These are phyloP conservation scores for Heterodera carotae DNA, from an alignment of 1,140 invertebrate species.

Conservation along the genomic window DNA sequence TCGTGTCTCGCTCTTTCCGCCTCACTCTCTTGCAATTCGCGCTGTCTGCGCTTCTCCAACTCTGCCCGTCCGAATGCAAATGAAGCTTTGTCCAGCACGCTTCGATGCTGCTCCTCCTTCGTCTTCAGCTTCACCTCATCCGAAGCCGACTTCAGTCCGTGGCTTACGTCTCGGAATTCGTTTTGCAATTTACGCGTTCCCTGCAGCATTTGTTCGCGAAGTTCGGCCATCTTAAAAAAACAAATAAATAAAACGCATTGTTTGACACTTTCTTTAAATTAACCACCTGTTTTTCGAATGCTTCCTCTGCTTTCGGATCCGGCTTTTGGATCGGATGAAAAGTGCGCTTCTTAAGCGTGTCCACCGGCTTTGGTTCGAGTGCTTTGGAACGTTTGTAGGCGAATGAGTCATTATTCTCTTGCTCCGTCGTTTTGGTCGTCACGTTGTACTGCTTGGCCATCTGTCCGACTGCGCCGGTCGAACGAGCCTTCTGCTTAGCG, in stretches of 20 bases:
- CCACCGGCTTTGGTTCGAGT: constrained; percentile 39
- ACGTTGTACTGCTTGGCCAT: constrained; percentile 56
- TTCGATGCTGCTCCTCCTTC: constrained; percentile 39
- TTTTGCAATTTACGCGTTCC: constrained; percentile 39
- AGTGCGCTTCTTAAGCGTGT: constrained; percentile 40
- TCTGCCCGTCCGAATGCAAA: constrained; percentile 34
- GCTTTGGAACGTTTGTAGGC: constrained; percentile 60
- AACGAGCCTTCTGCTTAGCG: constrained; percentile 41
- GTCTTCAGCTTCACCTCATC: constrained; percentile 47
- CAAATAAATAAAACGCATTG: not conserved
- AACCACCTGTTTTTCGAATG: constrained; percentile 36
- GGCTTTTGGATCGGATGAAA: constrained; percentile 50
- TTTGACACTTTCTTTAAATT: constrained; percentile 10
- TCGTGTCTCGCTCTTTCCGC: constrained; percentile 9
- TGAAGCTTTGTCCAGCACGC: constrained; percentile 33
- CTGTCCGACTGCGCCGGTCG: constrained; percentile 52
- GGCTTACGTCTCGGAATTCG: constrained; percentile 45
- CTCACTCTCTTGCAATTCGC: constrained; percentile 26
- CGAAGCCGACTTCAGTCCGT: constrained; percentile 43
- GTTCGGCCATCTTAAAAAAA: constrained; percentile 55
- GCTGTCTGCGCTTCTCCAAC: constrained; percentile 35
- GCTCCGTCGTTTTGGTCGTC: constrained; percentile 7
- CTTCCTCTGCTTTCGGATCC: constrained; percentile 30
- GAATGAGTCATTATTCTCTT: constrained; percentile 30
- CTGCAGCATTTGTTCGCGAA: constrained; percentile 54